Base-by-base conservation (phyloP, 2,113 vertebrate genomes). In the Carlito syrichta region DNA sequence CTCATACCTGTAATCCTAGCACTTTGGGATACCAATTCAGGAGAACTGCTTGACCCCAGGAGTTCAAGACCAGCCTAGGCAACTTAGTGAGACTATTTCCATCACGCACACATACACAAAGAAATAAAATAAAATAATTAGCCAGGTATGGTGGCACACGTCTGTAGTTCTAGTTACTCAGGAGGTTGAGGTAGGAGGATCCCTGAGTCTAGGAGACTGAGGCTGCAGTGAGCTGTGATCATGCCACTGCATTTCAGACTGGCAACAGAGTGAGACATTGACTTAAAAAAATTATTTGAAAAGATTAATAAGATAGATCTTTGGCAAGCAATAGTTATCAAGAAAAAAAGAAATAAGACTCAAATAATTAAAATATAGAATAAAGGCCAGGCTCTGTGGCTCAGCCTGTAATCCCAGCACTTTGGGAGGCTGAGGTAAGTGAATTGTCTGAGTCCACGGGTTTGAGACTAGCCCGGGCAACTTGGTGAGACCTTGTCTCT, bases 351-450 rank as follows among this genome's bases (percentile, higher is more conserved):
- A 93, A 40, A 78, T 9, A 76, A 71, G 13, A 40, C 71, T 83
- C 54, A 91, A 86, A 89, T 54, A 38, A 71, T 89, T 76, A 93
- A 71, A 97, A 77, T 68, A 96, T 5, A 94, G 40, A 89, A 96
- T 43, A n/a, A n/a, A n/a, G n/a, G n/a, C n/a, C n/a, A n/a, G n/a
- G n/a, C n/a, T n/a, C n/a, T n/a, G n/a, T n/a, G n/a, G n/a, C n/a
- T n/a, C n/a, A n/a, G n/a, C n/a, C n/a, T n/a, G n/a, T n/a, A n/a
- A n/a, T n/a, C n/a, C n/a, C n/a, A n/a, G n/a, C n/a, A n/a, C n/a
- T n/a, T n/a, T n/a, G n/a, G n/a, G n/a, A n/a, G n/a, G n/a, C n/a
- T n/a, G n/a, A n/a, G n/a, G n/a, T n/a, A n/a, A n/a, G n/a, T n/a
- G n/a, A n/a, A n/a, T n/a, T n/a, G n/a, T n/a, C n/a, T n/a, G n/a